These are phyloP conservation scores for Micronycteris hirsuta DNA, from an alignment of 2,113 vertebrate species.

Conservation along the genomic window DNA sequence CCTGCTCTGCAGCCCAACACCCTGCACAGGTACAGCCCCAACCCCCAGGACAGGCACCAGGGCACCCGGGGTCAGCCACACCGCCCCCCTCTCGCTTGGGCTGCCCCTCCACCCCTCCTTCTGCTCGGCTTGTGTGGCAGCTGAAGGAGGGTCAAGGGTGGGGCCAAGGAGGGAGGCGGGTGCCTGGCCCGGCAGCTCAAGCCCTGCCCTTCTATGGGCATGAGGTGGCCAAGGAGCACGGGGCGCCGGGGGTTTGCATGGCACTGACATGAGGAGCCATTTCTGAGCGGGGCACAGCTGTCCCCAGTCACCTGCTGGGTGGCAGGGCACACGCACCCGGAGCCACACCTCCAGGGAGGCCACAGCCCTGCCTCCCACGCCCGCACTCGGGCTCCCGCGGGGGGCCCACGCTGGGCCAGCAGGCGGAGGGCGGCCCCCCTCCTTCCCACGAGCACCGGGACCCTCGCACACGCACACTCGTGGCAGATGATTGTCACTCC, in stretches of 20 bases:
- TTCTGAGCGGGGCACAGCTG: neutral
- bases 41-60: neutral
- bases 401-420: fast-evolving
- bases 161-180: neutral
- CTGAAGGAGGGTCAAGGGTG: neutral
- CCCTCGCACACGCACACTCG: fast-evolving
- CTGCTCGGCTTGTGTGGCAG: neutral
- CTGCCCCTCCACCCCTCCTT: fast-evolving
- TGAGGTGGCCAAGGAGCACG: neutral
- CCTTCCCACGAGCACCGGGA: fast-evolving
- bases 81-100: neutral
- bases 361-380: neutral
- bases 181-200: fast-evolving
- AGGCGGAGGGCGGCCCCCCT: fast-evolving
- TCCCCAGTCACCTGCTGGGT: fast-evolving
- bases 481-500: fast-evolving
- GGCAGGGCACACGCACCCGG: fast-evolving
- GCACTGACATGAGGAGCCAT: neutral
- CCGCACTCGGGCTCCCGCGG: fast-evolving
- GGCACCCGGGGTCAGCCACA: neutral
- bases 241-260: fast-evolving
- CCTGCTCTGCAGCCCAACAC: fast-evolving
- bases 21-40: neutral
- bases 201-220: constrained; percentile 48
- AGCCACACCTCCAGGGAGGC: neutral